A percentile compares a stretch with the other conserved stretches of the same genome.
These are phyloP conservation scores for Chrysocyon brachyurus DNA, from an alignment of 2,797 vertebrate species.

Conservation along the genomic window DNA sequence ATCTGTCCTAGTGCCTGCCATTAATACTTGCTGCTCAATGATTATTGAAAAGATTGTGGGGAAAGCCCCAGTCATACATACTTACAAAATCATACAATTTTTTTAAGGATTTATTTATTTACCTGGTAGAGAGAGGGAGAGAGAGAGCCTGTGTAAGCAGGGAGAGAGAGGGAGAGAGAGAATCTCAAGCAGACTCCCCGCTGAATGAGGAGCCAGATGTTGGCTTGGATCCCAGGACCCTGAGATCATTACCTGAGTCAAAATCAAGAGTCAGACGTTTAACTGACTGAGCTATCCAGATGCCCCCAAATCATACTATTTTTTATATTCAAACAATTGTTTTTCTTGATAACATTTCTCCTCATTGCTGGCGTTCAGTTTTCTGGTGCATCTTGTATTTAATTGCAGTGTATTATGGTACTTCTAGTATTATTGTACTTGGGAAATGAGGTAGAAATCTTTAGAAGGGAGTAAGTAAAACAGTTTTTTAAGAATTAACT, in stretches of 20 bases:
- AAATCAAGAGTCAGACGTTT: not conserved
- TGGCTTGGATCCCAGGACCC: not conserved
- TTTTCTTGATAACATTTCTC: constrained; percentile 67
- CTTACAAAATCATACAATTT: constrained; percentile 38
- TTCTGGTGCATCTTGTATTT: constrained; percentile 66
- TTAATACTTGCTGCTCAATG: not conserved
- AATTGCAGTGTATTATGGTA: constrained; percentile 64
- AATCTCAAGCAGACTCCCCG: not conserved
- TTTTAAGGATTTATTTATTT: not conserved
- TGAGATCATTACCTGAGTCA: not conserved
- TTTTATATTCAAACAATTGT: constrained; percentile 55
- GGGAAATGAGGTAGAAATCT: constrained; percentile 78
- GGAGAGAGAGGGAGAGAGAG: not conserved
- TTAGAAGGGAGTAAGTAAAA: constrained; percentile 58
- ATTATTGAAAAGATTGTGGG: not conserved
- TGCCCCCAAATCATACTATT: not conserved
- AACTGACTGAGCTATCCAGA: not conserved
- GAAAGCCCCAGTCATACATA: not conserved
- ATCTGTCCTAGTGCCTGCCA: not conserved
- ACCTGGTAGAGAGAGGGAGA: not conserved
- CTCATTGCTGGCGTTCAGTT: constrained; percentile 59
- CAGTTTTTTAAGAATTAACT: constrained; percentile 63
- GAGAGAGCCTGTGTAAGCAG: not conserved
- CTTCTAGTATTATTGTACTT: constrained; percentile 67
- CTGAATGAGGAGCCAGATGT: not conserved